Base-by-base conservation (phyloP, 2,113 vertebrate species). In the Cynoglossus semilaevis region DNA sequence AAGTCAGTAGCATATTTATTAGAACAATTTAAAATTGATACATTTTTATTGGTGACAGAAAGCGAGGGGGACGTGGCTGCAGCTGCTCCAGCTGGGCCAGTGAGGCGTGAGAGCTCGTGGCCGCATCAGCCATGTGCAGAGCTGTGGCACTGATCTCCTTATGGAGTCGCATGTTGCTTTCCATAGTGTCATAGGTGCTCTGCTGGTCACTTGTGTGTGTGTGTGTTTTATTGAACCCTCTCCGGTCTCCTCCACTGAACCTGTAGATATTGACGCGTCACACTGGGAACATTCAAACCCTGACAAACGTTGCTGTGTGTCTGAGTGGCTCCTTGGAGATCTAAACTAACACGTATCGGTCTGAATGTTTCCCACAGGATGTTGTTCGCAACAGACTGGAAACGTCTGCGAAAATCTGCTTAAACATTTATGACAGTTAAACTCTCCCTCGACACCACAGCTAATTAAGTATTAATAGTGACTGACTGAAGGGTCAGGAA, bases 101-200 rank as follows among this genome's bases (percentile, higher is more conserved):
- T 87, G 75, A 67, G 84, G 68, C 70, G 56, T 67, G 72, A 82
- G 78, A 22, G 42, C 70, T 69, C 64, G 66, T 60, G 74, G 76
- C 58, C n/a, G 18, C 59, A 53, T 61, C 65, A 9, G 60, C 77
- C 63, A 18, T 68, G 83, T 67, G 75, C 80, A 76, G 70, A 35
- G 50, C 69, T 49, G 72, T 74, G 79, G 73, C 84, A 84, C 85
- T 84, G 72, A 83, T 81, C 68, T 22, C 67, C 76, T 70, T 48
- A 58, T 69, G 79, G 79, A 74, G 43, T 64, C 52, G 68, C 50
- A 77, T 37, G 51, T 29, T 19, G 63, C 52, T 69, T 61, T 70
- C 77, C 51, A 53, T 58, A 42, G 74, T 37, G 53, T 67, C 51
- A 38, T 38, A 10, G 6, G 34, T 19, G 15, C 73, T 53, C 58